Evolutionary conservation across 2,113 vertebrate species (phyloP), one percentile per base, ranked within the genome.

Genomic region (Arizona elegans): DNA sequence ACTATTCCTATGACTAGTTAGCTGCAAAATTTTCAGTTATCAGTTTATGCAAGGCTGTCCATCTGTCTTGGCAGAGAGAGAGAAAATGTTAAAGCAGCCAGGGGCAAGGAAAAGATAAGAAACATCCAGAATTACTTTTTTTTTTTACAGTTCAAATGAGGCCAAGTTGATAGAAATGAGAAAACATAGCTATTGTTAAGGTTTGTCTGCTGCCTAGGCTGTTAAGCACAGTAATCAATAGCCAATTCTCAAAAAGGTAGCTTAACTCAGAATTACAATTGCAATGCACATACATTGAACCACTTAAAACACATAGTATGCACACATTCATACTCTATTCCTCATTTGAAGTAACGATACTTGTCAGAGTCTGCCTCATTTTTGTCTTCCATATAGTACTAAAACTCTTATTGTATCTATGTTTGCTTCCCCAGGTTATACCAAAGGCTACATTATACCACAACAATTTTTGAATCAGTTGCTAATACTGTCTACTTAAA

Each of bases 31-130:
- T 95, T 94, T 95, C 91, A 62, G 91, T 96, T 97, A 97, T 97
- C 96, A 96, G 96, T 95, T 93, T 93, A 94, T 91, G 96, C 95
- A 96, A 96, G 96, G 96, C 95, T 90, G 88, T 92, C 95, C 96
- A 96, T 97, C 95, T 97, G 97, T 95, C 95, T 96, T 95, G 96
- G 95, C 96, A 97, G 94, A 97, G 95, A 96, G 92, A 94, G 94
- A 96, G 95, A 95, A 92, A 93, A 29, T 94, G 96, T 96, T 96
- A 97, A 95, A 94, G 94, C 95, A 95, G 95, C 94, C 94, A 95
- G 95, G 91, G 97, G 96, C 94, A 75, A 95, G 96, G 96, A 93
- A 50, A 94, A 96, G 97, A 97, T 97, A 97, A 97, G 94, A 94
- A 95, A 94, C 95, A 96, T 94, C 95, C 96, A 93, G 94, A 95